Percentiles rank a stretch among this genome's conserved stretches.
These are phyloP conservation scores for Pangasius djambal DNA, from an alignment of 2,797 vertebrate genomes.

Conservation along the genomic window DNA sequence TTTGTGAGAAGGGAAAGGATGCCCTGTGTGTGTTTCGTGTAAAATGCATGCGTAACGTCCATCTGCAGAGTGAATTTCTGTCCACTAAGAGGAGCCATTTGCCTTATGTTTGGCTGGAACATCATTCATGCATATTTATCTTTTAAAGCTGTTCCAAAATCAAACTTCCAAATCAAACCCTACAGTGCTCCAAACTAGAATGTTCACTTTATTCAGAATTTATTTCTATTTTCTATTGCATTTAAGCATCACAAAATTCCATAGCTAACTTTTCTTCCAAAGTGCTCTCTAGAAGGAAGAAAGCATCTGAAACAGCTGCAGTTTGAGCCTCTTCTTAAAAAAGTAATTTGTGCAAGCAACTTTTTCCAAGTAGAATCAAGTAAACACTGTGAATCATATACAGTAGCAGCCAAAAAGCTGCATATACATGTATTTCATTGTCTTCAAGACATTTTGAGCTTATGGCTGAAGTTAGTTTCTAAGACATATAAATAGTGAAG, in stretches of 20 bases:
- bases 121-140: not conserved
- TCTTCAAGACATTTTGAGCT: not conserved
- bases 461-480: not conserved
- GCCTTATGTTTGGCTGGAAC: not conserved
- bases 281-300: not conserved
- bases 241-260: not conserved
- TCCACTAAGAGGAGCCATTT: constrained; percentile 31
- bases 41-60: not conserved
- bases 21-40: not conserved
- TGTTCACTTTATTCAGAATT: not conserved
- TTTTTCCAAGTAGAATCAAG: not conserved
- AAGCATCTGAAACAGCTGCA: not conserved
- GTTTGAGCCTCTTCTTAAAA: not conserved
- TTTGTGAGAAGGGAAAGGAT: not conserved
- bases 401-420: not conserved
- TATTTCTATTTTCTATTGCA: not conserved
- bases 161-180: not conserved
- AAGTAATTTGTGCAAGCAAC: not conserved
- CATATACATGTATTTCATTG: not conserved
- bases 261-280: too few relatives aligned
- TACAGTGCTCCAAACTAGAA: not conserved
- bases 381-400: not conserved
- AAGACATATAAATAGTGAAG: not conserved
- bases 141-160: not conserved
- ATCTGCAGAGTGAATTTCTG: not conserved